Conservation (phyloP, 64 coral and sea anemone species). For the Porites lutea region DNA sequence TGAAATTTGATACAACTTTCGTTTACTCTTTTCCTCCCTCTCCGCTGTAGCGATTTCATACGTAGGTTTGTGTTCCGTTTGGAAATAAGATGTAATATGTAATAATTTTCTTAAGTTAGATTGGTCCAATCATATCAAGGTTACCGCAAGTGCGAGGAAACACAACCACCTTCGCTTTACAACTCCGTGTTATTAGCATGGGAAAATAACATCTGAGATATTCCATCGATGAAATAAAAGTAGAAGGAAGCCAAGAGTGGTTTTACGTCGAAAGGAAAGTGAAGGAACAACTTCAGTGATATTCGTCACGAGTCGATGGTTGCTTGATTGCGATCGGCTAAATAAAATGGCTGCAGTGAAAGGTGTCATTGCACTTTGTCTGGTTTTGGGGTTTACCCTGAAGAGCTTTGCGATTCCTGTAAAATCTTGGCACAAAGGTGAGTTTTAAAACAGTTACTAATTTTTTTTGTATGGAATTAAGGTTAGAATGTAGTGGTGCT, state of each 20-base stretch:
- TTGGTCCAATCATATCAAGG: slow-evolving; percentile 9
- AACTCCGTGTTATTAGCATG: background rate
- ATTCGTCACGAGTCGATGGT: too few species aligned
- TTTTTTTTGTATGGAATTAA: too few species aligned
- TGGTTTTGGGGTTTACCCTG: background rate
- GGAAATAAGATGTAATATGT: background rate
- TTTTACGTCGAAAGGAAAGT: background rate
- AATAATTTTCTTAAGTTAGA: background rate
- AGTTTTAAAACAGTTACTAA: background rate
- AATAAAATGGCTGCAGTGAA: background rate
- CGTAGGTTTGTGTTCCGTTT: background rate
- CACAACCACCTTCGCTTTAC: background rate
- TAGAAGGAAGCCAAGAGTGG: background rate
- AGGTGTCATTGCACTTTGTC: background rate
- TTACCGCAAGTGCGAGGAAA: background rate
- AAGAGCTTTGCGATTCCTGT: background rate
- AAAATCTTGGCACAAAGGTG: background rate
- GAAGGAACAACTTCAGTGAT: too few species aligned
- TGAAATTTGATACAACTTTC: slow-evolving; percentile 6
- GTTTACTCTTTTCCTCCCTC: background rate
- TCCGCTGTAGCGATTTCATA: too few species aligned
- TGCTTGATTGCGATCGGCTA: too few species aligned
- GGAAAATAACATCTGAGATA: slow-evolving; percentile 29
- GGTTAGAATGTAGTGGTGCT: too few species aligned
- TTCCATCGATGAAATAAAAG: background rate